These are phyloP conservation scores for Opisthograptis luteolata DNA, from an alignment of 2,888 invertebrate genomes.

Conservation along the genomic window DNA sequence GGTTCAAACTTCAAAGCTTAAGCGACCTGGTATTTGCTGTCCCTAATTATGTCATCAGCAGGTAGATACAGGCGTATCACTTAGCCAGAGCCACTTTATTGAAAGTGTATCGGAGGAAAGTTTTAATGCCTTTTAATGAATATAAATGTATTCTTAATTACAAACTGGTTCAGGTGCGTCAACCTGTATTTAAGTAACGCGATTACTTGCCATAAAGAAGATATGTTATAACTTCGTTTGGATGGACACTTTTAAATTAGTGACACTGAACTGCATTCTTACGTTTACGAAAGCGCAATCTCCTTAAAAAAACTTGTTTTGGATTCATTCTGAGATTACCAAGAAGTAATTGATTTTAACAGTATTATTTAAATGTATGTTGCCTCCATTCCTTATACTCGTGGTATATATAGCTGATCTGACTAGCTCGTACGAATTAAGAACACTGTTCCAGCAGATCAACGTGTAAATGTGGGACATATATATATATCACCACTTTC, in stretches of 20 bases:
- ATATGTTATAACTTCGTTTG: constrained; percentile 30
- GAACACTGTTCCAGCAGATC: too few relatives aligned
- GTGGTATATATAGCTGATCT: too few relatives aligned
- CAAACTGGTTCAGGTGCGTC: constrained; percentile 76
- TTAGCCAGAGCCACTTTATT: constrained; percentile 54
- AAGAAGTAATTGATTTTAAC: too few relatives aligned
- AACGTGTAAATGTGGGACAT: too few relatives aligned
- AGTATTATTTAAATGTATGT: neutral
- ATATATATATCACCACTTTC: too few relatives aligned
- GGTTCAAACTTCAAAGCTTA: constrained; percentile 1
- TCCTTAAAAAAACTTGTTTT: neutral
- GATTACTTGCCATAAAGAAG: constrained; percentile 37
- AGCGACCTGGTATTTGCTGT: constrained; percentile 33
- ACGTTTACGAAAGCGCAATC: constrained; percentile 1
- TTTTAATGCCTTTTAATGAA: constrained; percentile 79
- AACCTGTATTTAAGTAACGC: constrained; percentile 62
- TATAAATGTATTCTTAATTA: constrained; percentile 81
- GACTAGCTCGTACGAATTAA: too few relatives aligned
- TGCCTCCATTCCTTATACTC: too few relatives aligned
- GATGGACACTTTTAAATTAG: constrained; percentile 32
- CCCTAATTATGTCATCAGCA: constrained; percentile 54
- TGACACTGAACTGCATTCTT: constrained; percentile 26
- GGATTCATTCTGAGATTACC: too few relatives aligned
- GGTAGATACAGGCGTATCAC: constrained; percentile 44
- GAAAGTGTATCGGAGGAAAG: constrained; percentile 67